Evolutionary conservation across 2,797 vertebrate genomes (phyloP).

Genomic region (Melanotaenia trifasciata): DNA sequence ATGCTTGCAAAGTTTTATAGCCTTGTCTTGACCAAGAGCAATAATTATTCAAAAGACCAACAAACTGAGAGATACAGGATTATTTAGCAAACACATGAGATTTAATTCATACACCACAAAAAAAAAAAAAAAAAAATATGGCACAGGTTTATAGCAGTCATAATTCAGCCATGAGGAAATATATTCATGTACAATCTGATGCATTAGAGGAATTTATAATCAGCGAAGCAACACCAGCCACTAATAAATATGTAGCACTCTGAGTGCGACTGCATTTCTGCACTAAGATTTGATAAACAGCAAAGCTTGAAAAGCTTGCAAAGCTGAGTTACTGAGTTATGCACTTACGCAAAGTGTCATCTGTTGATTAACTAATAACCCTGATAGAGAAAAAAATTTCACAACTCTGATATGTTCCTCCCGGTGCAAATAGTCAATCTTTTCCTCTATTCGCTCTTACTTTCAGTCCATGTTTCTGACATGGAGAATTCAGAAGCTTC

Average conservation of each 20-base stretch:
- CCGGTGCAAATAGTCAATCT: constrained; percentile 2
- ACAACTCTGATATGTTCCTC: constrained; percentile 5
- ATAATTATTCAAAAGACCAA: constrained; percentile 30
- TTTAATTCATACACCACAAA: constrained; percentile 48
- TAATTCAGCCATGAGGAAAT: constrained; percentile 68
- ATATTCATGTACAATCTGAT: constrained; percentile 66
- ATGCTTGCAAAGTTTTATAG: constrained; percentile 28
- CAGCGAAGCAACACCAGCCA: constrained; percentile 49
- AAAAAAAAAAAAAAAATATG: constrained; percentile 46
- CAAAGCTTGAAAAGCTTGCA: constrained; percentile 31
- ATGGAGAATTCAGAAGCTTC: constrained; percentile 9
- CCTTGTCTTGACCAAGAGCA: constrained; percentile 17
- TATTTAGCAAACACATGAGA: constrained; percentile 57
- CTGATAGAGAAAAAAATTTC: constrained; percentile 11
- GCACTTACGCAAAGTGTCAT: constrained; percentile 55
- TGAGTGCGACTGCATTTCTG: constrained; percentile 35
- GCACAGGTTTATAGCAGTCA: constrained; percentile 51
- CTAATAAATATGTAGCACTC: constrained; percentile 65
- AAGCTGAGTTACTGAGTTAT: constrained; percentile 56
- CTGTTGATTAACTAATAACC: constrained; percentile 60
- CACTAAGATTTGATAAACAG: constrained; percentile 57
- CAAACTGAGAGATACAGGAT: constrained; percentile 37
- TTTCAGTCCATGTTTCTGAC: not conserved
- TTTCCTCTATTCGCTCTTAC: not conserved
- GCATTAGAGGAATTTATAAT: constrained; percentile 68